Evolutionary conservation across 2,797 vertebrate species (phyloP).

Genomic region (Champsocephalus gunnari): DNA sequence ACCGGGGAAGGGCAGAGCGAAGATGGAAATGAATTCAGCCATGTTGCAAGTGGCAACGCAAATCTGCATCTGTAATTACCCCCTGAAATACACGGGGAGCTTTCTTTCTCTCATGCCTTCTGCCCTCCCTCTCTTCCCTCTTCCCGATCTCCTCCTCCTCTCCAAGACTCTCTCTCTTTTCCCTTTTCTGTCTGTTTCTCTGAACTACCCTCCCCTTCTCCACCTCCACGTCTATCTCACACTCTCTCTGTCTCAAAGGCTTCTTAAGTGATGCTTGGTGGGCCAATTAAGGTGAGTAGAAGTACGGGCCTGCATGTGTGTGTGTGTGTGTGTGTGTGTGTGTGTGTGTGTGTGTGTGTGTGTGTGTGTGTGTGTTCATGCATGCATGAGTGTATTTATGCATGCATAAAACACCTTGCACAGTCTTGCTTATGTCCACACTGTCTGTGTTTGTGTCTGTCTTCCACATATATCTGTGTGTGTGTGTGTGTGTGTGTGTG

Average conservation of each 20-base stretch:
- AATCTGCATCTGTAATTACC: conserved; percentile 91
- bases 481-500: conserved; percentile 19
- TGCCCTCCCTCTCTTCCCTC: conserved; percentile 72
- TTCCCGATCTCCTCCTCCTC: conserved; percentile 57
- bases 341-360: no score
- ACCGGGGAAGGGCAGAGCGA: conserved; percentile 83
- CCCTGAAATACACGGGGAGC: conserved; percentile 83
- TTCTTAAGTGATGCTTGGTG: conserved; percentile 88
- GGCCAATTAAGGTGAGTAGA: conserved; percentile 88
- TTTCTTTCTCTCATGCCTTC: conserved; percentile 69
- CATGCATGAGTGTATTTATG: conserved; percentile 79
- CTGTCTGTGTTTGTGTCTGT: conserved; percentile 78
- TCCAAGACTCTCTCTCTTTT: conserved; percentile 60
- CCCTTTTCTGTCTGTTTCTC: conserved; percentile 70
- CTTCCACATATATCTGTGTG: conserved; percentile 54
- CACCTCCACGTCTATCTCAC: conserved; percentile 76
- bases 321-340: no score
- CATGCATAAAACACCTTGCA: conserved; percentile 77
- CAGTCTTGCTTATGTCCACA: conserved; percentile 77
- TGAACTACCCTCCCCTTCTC: conserved; percentile 71
- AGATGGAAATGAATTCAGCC: conserved; percentile 90
- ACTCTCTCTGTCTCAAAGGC: conserved; percentile 83
- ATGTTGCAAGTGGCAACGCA: conserved; percentile 89
- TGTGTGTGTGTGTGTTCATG: conserved; percentile 47
- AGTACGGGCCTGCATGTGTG: conserved; percentile 53